Evolutionary conservation across 2,113 vertebrate species (phyloP).

Genomic region (Nothocercus nigrocapillus): DNA sequence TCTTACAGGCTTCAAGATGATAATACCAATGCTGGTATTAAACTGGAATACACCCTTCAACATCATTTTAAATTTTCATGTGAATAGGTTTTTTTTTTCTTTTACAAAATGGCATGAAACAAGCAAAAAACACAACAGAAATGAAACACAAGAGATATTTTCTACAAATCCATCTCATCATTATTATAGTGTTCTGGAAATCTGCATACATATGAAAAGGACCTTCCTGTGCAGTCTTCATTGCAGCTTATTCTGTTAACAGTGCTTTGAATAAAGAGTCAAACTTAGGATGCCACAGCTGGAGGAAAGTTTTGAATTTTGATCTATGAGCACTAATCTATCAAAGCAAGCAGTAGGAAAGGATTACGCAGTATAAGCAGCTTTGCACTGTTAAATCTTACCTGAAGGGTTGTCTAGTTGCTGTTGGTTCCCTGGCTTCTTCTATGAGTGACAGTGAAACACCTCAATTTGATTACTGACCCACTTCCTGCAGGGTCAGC

Average conservation of each 20-base stretch:
- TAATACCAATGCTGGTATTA: neutral
- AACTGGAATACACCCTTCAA: neutral
- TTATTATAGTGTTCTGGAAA: neutral
- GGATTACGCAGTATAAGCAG: neutral
- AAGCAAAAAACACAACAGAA: neutral
- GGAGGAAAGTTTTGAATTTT: neutral
- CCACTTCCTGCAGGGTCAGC: neutral
- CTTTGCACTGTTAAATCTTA: neutral
- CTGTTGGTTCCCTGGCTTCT: neutral
- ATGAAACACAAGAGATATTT: accelerated
- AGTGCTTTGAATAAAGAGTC: neutral
- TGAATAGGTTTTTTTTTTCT: neutral
- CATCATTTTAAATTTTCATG: neutral
- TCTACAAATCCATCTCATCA: neutral
- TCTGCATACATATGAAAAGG: neutral
- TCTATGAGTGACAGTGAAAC: neutral
- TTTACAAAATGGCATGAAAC: neutral
- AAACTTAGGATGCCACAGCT: neutral
- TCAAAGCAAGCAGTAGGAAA: neutral
- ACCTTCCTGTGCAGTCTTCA: accelerated
- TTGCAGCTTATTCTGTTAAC: neutral
- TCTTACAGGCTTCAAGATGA: neutral
- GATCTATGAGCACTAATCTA: neutral
- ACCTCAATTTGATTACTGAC: neutral
- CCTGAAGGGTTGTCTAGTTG: neutral